phyloP scores from a whole-genome alignment of 1,140 invertebrate genomes.

The Lepidotrigona ventralis region DNA sequence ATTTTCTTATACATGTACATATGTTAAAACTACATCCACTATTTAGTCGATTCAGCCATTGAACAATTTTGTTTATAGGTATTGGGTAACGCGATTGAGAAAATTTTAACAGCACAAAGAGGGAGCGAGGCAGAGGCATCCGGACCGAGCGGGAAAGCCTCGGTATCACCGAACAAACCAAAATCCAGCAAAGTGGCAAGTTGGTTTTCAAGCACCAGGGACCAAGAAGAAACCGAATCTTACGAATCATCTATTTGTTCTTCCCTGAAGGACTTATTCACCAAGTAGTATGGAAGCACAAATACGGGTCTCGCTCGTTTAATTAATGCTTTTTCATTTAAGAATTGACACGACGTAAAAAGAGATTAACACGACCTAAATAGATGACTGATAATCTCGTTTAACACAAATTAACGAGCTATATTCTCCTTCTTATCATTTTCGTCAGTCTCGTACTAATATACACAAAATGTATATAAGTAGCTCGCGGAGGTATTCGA shows the following conservation, averaged over 20 bases:
- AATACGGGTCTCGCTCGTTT: conserved; percentile 16
- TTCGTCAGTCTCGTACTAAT: neutral
- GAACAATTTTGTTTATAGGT: conserved; percentile 72
- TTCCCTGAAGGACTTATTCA: conserved; percentile 90
- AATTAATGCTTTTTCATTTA: conserved; percentile 18
- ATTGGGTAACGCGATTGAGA: conserved; percentile 90
- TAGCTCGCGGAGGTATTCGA: neutral
- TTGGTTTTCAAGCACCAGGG: conserved; percentile 81
- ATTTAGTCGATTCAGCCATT: too few species aligned
- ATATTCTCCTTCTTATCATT: neutral
- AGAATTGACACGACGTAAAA: conserved; percentile 4
- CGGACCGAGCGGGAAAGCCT: conserved; percentile 68
- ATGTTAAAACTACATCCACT: too few species aligned
- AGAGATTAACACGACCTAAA: conserved; percentile 38
- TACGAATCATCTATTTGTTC: conserved; percentile 89
- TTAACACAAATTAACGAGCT: conserved; percentile 1
- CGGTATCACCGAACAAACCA: conserved; percentile 73
- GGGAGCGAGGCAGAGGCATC: conserved; percentile 77
- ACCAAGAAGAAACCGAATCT: conserved; percentile 84
- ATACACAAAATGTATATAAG: neutral
- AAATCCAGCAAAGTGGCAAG: conserved; percentile 73
- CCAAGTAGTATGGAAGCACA: conserved; percentile 81
- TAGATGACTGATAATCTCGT: conserved; percentile 21
- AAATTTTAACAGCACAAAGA: conserved; percentile 82
- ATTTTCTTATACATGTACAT: too few species aligned